phyloP scores from a whole-genome alignment of 53 echinoderm and acorn worm genomes.

The Paracentrotus lividus region DNA sequence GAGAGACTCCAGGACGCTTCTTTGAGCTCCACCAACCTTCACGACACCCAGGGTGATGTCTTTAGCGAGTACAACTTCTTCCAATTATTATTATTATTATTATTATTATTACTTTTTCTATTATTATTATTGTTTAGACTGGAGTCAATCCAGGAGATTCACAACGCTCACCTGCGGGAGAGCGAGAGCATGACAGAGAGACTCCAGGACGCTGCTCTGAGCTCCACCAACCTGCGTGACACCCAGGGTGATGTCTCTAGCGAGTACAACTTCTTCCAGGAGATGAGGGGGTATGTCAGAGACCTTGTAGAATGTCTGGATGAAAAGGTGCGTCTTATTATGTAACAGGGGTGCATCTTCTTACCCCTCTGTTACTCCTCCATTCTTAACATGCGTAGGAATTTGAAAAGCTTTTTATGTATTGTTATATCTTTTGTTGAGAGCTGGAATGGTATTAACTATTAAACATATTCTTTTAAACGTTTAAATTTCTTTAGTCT shows the following conservation, averaged over 20 bases:
- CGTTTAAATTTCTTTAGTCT: no score
- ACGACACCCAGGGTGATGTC: constrained; percentile 62
- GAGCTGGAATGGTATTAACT: no score
- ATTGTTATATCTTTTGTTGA: not conserved
- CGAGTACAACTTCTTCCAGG: constrained; percentile 95
- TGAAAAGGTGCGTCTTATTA: constrained; percentile 91
- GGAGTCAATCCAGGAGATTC: constrained; percentile 85
- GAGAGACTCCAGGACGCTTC: constrained; percentile 76
- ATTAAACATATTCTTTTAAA: no score
- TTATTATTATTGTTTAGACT: constrained; percentile 78
- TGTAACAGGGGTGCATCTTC: constrained; percentile 20
- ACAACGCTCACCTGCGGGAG: constrained; percentile 88
- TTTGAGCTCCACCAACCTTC: not conserved
- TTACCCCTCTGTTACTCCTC: constrained; percentile 18
- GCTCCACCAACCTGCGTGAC: constrained; percentile 84
- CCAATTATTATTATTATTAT: no score
- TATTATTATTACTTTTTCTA: no score
- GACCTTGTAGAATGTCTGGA: constrained; percentile 96
- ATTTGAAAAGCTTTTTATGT: not conserved
- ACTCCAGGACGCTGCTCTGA: constrained; percentile 81
- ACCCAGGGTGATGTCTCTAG: constrained; percentile 78
- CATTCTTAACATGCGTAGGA: no score
- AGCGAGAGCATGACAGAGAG: constrained; percentile 81
- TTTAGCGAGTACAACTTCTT: constrained; percentile 88
- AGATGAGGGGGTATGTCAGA: constrained; percentile 95